Base-by-base conservation (phyloP, 1,140 invertebrate genomes). In the Caerostris darwini region DNA sequence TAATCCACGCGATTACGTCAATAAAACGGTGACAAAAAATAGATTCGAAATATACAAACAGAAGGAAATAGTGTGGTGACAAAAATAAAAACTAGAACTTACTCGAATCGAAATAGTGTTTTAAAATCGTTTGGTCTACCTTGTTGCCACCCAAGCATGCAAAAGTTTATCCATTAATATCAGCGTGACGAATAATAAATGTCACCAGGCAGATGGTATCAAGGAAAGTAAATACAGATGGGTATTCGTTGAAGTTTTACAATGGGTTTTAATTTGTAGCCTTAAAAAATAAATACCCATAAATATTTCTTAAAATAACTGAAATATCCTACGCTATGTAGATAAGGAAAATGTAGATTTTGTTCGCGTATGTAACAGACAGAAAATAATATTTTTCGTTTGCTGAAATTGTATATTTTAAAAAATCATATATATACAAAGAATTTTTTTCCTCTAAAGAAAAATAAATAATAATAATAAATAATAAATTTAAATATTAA, bases 81-180 rank as follows among this genome's bases (percentile, higher is more conserved):
- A 50, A 77, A 77, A 77, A 77, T 19, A 34, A 77, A 77, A 77
- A 12, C 34, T 77, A 10, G 34, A 77, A 77, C 19, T 50, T 50
- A 12, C 34, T 77, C 8, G 34, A 77, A 77, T 34, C 12, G 69
- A 34, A 3, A 34, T 34, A 34, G 50, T 77, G 19, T 53, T 77
- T 77, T 12, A 77, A 77, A 77, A 77, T 77, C 71, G 71, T 77
- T 77, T 77, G 71, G 71, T 77, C 71, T 77, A 34, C 71, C 19
- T 12, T 77, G 10, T 50, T 77, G 71, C 71, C 71, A 53, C 53
- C 34, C 71, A 53, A 50, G 71, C 71, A 34, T 77, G 71, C 34
- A 5, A 53, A 77, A 77, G 12, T 77, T 77, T 7, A 77, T 53
- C 69, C 69, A 34, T 34, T 77, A 34, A 77, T 77, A 50, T 77